Percentiles rank a stretch among this genome's conserved stretches.
These are phyloP conservation scores for Parauchenoglanis punctatus DNA, from an alignment of 2,797 vertebrate species.

Conservation along the genomic window DNA sequence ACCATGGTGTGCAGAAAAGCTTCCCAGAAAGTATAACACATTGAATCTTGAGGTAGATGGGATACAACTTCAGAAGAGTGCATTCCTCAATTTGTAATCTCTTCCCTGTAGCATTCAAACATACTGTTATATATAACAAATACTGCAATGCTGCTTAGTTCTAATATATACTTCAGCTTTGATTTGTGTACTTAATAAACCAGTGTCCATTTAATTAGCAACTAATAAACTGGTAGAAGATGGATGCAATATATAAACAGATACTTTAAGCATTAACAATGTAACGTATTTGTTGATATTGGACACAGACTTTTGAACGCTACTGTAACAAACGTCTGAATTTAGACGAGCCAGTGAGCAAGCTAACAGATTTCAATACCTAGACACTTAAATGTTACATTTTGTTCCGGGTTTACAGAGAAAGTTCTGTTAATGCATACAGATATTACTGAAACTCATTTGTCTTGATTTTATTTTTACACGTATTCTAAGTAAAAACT, in stretches of 20 bases:
- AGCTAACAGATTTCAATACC: not conserved
- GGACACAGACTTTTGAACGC: not conserved
- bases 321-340: not conserved
- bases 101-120: not conserved
- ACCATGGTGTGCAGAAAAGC: not conserved
- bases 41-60: not conserved
- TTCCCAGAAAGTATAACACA: not conserved
- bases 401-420: not conserved
- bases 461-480: no score
- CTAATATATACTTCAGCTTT: not conserved
- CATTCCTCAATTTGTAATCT: no score
- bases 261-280: not conserved
- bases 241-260: not conserved
- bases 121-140: not conserved
- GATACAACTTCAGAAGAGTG: not conserved
- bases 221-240: not conserved
- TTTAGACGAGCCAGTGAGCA: not conserved
- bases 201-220: not conserved
- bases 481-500: not conserved
- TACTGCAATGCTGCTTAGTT: not conserved
- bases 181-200: not conserved
- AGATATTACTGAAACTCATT: not conserved
- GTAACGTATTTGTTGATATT: not conserved
- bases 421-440: not conserved
- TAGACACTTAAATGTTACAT: not conserved